phyloP scores from a whole-genome alignment of 2,888 invertebrate genomes.

The Rhorus exstirpatorius region DNA sequence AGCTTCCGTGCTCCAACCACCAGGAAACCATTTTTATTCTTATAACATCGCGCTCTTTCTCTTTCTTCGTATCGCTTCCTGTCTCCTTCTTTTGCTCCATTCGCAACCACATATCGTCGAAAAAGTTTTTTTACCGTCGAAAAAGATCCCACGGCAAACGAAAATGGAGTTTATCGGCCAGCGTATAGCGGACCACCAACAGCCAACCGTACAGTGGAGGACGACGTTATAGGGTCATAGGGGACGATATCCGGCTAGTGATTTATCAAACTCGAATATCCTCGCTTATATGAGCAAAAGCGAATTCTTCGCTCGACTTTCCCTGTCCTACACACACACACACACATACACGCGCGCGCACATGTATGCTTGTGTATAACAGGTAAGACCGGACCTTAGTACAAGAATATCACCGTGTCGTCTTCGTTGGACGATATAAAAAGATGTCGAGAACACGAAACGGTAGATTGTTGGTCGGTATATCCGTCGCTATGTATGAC shows the following conservation, averaged over 20 bases:
- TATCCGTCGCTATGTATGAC: constrained; percentile 13
- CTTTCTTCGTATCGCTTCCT: constrained; percentile 22
- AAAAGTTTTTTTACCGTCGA: constrained; percentile 45
- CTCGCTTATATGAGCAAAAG: constrained; percentile 32
- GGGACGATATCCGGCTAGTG: constrained; percentile 60
- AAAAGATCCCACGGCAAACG: constrained; percentile 48
- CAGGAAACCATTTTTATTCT: constrained; percentile 66
- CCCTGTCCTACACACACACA: not conserved
- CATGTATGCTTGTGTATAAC: not conserved
- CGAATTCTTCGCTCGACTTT: constrained; percentile 44
- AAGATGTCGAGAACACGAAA: constrained; percentile 26
- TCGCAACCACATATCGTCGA: constrained; percentile 55
- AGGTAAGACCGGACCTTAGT: not conserved
- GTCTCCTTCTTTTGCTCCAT: not conserved
- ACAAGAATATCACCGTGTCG: constrained; percentile 24
- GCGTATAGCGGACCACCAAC: constrained; percentile 18
- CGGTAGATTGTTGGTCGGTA: constrained; percentile 46
- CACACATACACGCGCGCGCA: not conserved
- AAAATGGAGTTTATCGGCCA: constrained; percentile 41
- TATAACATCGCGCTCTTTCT: constrained; percentile 52
- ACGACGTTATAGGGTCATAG: constrained; percentile 45
- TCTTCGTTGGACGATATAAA: constrained; percentile 17
- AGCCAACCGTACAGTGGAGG: constrained; percentile 10
- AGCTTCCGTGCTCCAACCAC: constrained; percentile 45
- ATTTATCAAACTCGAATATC: constrained; percentile 67